These are phyloP conservation scores for Danio rerio DNA, from an alignment of 2,113 vertebrate genomes.

Conservation along the genomic window DNA sequence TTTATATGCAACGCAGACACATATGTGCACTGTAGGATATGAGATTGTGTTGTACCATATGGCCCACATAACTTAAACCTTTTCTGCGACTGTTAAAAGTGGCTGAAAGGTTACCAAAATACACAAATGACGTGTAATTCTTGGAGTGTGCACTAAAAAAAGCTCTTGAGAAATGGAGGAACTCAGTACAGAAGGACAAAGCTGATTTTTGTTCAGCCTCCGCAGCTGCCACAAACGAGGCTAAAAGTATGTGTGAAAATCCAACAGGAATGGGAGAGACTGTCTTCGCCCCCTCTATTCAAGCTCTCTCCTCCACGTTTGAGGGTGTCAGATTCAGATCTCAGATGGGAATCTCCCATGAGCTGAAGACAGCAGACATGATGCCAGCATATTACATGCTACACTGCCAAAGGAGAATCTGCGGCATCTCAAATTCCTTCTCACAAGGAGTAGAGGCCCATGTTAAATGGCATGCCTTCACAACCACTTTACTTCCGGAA, in stretches of 20 bases:
- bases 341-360: constrained; percentile 33
- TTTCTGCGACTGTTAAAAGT: not conserved
- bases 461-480: not conserved
- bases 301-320: constrained; percentile 4
- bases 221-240: not conserved
- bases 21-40: not conserved
- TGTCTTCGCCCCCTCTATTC: constrained; percentile 17
- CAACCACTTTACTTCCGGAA: not conserved
- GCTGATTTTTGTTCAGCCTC: constrained; percentile 10
- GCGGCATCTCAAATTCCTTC: not conserved
- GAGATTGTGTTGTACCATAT: not conserved
- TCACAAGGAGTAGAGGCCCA: not conserved
- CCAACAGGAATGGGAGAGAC: constrained; percentile 13
- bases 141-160: not conserved
- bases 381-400: constrained; percentile 1
- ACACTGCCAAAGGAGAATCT: not conserved
- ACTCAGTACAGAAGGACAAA: constrained; percentile 1
- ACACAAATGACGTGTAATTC: constrained; percentile 7
- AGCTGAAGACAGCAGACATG: constrained; percentile 14
- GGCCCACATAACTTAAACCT: not conserved
- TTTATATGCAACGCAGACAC: not conserved
- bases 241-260: constrained; percentile 8
- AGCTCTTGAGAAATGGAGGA: not conserved
- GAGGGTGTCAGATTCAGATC: constrained; percentile 32
- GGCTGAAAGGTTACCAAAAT: constrained; percentile 12